phyloP scores from a whole-genome alignment of 1,140 invertebrate genomes.

The Chionoecetes opilio region DNA sequence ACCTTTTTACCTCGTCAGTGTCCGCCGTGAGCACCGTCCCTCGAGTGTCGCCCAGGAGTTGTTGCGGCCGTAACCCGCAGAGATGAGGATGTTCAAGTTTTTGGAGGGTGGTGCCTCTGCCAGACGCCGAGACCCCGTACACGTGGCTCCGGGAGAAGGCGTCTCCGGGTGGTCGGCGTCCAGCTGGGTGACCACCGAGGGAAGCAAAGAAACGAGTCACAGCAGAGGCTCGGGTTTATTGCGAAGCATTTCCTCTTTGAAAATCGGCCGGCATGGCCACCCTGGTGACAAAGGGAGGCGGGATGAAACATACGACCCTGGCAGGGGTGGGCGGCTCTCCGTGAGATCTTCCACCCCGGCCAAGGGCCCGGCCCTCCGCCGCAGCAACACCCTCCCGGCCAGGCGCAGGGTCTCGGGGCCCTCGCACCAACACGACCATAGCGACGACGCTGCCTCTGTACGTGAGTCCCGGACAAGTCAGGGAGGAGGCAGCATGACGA shows the following conservation, averaged over 20 bases:
- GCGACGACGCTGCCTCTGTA: not conserved
- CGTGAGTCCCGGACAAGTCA: not conserved
- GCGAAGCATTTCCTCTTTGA: not conserved
- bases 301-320: not conserved
- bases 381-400: conserved; percentile 54
- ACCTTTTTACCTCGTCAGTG: not conserved
- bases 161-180: not conserved
- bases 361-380: not conserved
- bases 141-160: not conserved
- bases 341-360: not conserved
- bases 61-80: not conserved
- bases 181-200: too few relatives aligned
- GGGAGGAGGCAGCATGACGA: not conserved
- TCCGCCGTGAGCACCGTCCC: not conserved
- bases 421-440: not conserved
- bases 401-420: not conserved
- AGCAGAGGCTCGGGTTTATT: not conserved
- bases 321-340: conserved; percentile 20
- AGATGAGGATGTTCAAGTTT: conserved; percentile 52
- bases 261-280: not conserved
- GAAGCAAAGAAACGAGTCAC: not conserved
- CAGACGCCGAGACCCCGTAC: not conserved
- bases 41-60: not conserved
- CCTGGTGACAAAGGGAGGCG: not conserved
- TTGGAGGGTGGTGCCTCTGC: not conserved